Evolutionary conservation across 2,888 invertebrate genomes (phyloP).

Genomic region (Ophraella communa): DNA sequence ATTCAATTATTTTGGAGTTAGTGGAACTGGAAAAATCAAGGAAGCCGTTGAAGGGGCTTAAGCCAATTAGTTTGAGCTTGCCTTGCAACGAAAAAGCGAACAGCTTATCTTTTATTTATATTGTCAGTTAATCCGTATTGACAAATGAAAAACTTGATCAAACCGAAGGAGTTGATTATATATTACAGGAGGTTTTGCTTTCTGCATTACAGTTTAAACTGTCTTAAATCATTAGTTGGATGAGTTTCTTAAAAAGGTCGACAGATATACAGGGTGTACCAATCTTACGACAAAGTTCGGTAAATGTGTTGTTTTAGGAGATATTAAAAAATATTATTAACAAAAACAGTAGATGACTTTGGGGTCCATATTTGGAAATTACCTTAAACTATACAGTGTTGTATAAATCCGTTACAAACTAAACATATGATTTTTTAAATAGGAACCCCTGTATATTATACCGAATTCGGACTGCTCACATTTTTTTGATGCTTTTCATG

Average conservation of each 20-base stretch:
- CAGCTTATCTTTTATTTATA: slow-evolving; percentile 8
- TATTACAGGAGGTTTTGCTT: not conserved
- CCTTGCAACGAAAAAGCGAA: slow-evolving; percentile 3
- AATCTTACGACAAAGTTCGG: no score
- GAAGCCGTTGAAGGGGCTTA: slow-evolving; percentile 46
- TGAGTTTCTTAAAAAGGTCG: not conserved
- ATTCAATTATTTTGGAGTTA: slow-evolving; percentile 46
- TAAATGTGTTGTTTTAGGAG: no score
- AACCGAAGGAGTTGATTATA: not conserved
- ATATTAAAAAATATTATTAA: no score
- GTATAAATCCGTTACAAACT: no score
- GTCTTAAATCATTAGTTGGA: not conserved
- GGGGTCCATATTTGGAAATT: no score
- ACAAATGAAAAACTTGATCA: not conserved
- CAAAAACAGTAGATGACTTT: no score
- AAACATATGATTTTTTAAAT: no score
- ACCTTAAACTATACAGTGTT: no score
- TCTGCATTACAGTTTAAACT: not conserved
- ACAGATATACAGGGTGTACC: not conserved
- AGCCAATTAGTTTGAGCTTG: slow-evolving; percentile 46
- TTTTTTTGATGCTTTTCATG: no score
- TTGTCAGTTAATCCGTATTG: not conserved
- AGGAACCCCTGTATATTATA: no score
- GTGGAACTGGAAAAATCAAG: slow-evolving; percentile 27
- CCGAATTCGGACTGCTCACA: no score